Percentiles rank a stretch among this genome's conserved stretches.
These are phyloP conservation scores for Tachystola acroxantha DNA, from an alignment of 2,888 invertebrate species.

Conservation along the genomic window DNA sequence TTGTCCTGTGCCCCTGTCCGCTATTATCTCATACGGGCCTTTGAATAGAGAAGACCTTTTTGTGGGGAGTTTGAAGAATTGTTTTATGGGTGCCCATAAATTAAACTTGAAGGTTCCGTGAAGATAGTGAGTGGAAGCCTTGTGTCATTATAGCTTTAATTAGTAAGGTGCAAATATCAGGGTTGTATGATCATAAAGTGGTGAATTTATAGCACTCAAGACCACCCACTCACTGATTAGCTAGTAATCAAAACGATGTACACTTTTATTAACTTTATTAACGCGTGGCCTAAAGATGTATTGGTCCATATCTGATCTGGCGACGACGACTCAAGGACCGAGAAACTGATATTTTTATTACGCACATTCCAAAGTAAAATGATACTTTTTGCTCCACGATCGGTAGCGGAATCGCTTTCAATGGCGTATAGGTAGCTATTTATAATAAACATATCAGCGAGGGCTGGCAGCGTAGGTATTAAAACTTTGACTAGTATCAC, in stretches of 20 bases:
- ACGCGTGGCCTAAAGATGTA: not conserved
- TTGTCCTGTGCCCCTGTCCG: conserved; percentile 63
- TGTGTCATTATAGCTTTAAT: conserved; percentile 49
- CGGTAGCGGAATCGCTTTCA: conserved; percentile 38
- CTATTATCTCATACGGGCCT: conserved; percentile 64
- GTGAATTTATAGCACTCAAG: conserved; percentile 18
- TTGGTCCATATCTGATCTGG: too few species aligned
- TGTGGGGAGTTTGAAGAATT: conserved; percentile 69
- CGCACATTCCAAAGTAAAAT: conserved; percentile 35
- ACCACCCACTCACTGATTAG: too few species aligned
- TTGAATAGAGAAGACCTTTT: conserved; percentile 64
- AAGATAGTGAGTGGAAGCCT: conserved; percentile 32
- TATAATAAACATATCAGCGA: too few species aligned
- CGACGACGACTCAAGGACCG: conserved; percentile 14
- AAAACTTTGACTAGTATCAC: too few species aligned
- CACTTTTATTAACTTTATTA: not conserved
- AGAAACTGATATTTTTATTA: conserved; percentile 54
- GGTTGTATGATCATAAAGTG: conserved; percentile 16
- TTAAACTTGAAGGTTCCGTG: conserved; percentile 39
- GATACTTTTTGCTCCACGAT: conserved; percentile 39
- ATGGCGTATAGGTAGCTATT: conserved; percentile 8
- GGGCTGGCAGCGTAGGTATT: too few species aligned
- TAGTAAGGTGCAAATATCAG: conserved; percentile 27
- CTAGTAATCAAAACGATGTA: too few species aligned
- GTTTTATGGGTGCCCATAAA: conserved; percentile 71